Percentiles rank a stretch among this genome's conserved stretches.
phyloP scores from a whole-genome alignment of 2,888 invertebrate species.

The Therioaphis trifolii region DNA sequence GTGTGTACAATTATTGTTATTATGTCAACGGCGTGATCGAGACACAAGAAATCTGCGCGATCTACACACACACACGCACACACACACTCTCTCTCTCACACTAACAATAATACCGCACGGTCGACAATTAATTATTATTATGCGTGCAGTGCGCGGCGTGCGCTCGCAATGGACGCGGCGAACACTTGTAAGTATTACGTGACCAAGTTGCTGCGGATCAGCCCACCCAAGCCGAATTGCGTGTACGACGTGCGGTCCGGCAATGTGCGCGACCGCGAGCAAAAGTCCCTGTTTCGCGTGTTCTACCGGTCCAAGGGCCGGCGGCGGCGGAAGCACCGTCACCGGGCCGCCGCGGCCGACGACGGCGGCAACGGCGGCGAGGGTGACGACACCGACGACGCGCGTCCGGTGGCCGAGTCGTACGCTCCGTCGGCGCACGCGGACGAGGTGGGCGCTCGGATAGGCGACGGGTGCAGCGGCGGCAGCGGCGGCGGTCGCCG shows the following conservation, averaged over 20 bases:
- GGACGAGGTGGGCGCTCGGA: neutral
- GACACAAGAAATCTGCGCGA: conserved; percentile 7
- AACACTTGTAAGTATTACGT: conserved; percentile 59
- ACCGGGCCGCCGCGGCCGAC: neutral
- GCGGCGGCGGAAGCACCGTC: conserved; percentile 9
- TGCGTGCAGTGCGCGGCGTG: neutral
- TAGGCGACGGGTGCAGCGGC: neutral
- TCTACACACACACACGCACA: too few relatives aligned
- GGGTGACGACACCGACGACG: neutral
- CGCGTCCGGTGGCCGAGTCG: conserved; percentile 1
- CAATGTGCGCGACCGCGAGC: conserved; percentile 42
- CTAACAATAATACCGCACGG: too few relatives aligned
- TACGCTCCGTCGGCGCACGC: conserved; percentile 3
- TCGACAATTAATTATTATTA: too few relatives aligned
- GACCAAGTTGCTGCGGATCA: conserved; percentile 38
- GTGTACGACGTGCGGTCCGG: conserved; percentile 57
- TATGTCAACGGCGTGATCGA: too few relatives aligned
- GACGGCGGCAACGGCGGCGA: neutral
- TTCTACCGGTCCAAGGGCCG: conserved; percentile 38
- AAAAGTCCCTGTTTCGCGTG: conserved; percentile 53
- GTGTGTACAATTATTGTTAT: conserved; percentile 13
- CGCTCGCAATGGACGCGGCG: conserved; percentile 40
- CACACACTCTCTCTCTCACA: too few relatives aligned
- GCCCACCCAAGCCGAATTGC: conserved; percentile 46
- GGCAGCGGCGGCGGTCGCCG: neutral